These are phyloP conservation scores for Gonioctena quinquepunctata DNA, from an alignment of 1,140 invertebrate species.

Conservation along the genomic window DNA sequence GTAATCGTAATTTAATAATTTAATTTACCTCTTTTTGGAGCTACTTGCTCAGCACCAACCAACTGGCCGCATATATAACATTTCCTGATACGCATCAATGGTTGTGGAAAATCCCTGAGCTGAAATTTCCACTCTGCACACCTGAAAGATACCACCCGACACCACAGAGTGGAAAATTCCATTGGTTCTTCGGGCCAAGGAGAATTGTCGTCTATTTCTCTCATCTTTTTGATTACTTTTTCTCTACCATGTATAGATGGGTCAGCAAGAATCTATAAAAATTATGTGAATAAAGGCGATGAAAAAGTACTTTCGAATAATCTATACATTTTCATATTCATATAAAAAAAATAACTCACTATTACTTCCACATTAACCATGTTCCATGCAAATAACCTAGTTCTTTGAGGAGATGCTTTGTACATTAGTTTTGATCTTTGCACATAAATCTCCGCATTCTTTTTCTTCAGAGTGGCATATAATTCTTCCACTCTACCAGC, in stretches of 20 bases:
- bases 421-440: slow-evolving; percentile 86
- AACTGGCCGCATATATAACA: slow-evolving; percentile 88
- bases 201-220: slow-evolving; percentile 81
- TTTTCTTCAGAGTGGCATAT: slow-evolving; percentile 81
- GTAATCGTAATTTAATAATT: not conserved
- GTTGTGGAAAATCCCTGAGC: slow-evolving; percentile 95
- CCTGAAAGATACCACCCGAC: slow-evolving; percentile 78
- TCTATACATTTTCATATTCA: too few species aligned
- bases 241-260: slow-evolving; percentile 81
- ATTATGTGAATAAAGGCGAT: too few species aligned
- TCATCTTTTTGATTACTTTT: slow-evolving; percentile 73
- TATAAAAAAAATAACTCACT: slow-evolving; percentile 34
- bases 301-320: too few species aligned
- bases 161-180: slow-evolving; percentile 93
- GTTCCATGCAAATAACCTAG: slow-evolving; percentile 79
- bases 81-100: slow-evolving; percentile 80
- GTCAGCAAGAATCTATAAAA: slow-evolving; percentile 70
- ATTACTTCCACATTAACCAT: slow-evolving; percentile 72
- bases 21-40: slow-evolving; percentile 71
- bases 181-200: slow-evolving; percentile 90
- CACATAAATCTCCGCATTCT: slow-evolving; percentile 94
- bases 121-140: slow-evolving; percentile 85
- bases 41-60: slow-evolving; percentile 86
- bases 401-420: slow-evolving; percentile 70
- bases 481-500: slow-evolving; percentile 88